These are phyloP conservation scores for Mellivora capensis DNA, from an alignment of 2,113 vertebrate genomes.

Conservation along the genomic window DNA sequence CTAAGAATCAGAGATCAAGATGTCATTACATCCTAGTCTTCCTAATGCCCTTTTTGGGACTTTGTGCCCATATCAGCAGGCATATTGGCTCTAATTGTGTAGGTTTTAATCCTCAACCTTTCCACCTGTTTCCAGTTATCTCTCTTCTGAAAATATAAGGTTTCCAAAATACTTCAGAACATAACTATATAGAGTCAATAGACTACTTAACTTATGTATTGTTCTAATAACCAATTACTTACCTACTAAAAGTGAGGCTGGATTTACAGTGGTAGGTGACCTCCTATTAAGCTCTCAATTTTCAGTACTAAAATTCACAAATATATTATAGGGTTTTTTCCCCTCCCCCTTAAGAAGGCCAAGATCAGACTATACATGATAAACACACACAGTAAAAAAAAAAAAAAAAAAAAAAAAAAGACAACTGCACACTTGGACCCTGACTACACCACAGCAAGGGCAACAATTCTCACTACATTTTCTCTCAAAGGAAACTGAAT, in stretches of 20 bases:
- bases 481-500: conserved; percentile 26
- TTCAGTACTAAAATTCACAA: conserved; percentile 37
- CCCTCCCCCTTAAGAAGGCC: background rate
- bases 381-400: background rate
- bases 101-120: background rate
- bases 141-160: background rate
- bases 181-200: background rate
- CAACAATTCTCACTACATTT: conserved; percentile 3
- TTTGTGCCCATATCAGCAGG: background rate
- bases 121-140: background rate
- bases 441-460: conserved; percentile 3
- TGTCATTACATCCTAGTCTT: background rate
- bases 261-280: background rate
- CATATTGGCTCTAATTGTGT: background rate
- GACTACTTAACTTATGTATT: background rate
- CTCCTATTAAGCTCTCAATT: background rate
- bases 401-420: background rate
- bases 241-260: background rate
- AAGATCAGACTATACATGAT: background rate
- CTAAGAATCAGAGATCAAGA: background rate
- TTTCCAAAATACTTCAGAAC: background rate
- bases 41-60: background rate
- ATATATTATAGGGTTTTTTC: background rate
- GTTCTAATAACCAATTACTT: background rate
- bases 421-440: background rate